These are phyloP conservation scores for Morpho deidamia DNA, from an alignment of 2,888 invertebrate species.

Conservation along the genomic window DNA sequence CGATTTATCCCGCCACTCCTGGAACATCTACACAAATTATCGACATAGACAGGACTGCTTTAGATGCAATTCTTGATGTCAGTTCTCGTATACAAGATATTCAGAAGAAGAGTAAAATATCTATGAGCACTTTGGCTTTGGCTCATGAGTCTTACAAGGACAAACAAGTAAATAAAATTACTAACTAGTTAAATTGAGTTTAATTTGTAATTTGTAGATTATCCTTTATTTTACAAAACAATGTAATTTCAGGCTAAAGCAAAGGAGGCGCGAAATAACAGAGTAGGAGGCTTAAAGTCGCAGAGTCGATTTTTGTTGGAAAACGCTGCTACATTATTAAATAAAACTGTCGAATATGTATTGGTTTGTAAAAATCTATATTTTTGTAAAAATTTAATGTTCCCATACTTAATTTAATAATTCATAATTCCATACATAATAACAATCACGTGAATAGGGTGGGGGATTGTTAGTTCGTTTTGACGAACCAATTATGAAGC, in stretches of 20 bases:
- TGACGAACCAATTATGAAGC: no score
- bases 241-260: constrained; percentile 73
- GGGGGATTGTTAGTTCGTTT: no score
- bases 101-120: constrained; percentile 57
- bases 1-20: constrained; percentile 23
- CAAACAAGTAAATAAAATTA: constrained; percentile 65
- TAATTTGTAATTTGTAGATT: constrained; percentile 32
- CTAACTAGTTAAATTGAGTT: constrained; percentile 35
- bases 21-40: constrained; percentile 33
- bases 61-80: constrained; percentile 65
- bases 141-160: constrained; percentile 70
- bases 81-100: constrained; percentile 54
- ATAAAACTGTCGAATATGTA: constrained; percentile 73
- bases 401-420: not conserved
- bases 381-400: not conserved
- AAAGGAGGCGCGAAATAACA: constrained; percentile 78
- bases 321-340: constrained; percentile 78
- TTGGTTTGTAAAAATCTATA: constrained; percentile 49
- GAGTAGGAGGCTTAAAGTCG: constrained; percentile 57
- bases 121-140: constrained; percentile 61
- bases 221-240: not conserved
- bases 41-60: constrained; percentile 56
- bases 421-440: no score
- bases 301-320: constrained; percentile 83
- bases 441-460: no score